A percentile compares a stretch with the other conserved stretches of the same genome.
Evolutionary conservation across 2,797 vertebrate genomes (phyloP).

Genomic region (Macropus fuliginosus): DNA sequence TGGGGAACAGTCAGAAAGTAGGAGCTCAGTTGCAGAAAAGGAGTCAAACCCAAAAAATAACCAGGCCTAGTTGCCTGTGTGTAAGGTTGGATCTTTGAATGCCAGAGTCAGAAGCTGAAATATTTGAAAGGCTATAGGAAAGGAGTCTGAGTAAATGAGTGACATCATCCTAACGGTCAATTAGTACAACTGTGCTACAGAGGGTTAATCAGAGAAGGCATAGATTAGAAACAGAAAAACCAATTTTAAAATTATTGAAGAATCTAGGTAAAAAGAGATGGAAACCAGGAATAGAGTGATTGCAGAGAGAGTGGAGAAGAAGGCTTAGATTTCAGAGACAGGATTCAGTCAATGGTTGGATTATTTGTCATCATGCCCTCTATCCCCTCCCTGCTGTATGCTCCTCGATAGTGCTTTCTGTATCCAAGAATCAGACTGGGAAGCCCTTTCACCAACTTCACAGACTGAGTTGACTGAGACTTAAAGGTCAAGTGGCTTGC

Average conservation of each 20-base stretch:
- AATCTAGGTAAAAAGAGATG: not conserved
- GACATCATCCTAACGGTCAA: not conserved
- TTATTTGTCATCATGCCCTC: not conserved
- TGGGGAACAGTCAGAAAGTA: not conserved
- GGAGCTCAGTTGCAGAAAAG: not conserved
- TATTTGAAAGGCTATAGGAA: not conserved
- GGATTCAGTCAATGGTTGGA: not conserved
- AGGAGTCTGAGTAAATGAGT: not conserved
- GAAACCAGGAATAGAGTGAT: not conserved
- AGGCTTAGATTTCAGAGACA: not conserved
- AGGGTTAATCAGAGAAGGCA: not conserved
- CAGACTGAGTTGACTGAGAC: not conserved
- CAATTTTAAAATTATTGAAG: not conserved
- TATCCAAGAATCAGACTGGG: not conserved
- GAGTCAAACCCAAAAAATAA: not conserved
- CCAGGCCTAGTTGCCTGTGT: not conserved
- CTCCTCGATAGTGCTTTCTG: not conserved
- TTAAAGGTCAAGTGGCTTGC: not conserved
- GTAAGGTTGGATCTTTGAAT: not conserved
- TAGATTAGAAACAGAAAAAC: not conserved
- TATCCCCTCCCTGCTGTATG: not conserved
- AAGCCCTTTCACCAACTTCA: not conserved
- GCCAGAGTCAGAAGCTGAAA: not conserved
- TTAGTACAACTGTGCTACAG: not conserved
- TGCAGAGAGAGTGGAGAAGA: not conserved